phyloP scores from a whole-genome alignment of 2,113 vertebrate species.

The Menura novaehollandiae region DNA sequence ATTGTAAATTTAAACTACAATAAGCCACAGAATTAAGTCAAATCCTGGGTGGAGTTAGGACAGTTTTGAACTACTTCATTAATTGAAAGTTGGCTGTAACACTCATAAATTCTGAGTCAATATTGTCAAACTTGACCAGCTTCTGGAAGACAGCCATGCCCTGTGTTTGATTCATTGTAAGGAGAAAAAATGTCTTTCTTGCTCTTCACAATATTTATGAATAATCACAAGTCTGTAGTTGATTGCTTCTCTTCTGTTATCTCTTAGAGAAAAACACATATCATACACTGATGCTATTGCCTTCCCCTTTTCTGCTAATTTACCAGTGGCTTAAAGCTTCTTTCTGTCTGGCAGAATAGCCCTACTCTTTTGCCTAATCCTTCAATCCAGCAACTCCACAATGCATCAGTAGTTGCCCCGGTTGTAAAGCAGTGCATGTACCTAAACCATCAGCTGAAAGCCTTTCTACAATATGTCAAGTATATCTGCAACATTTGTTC shows the following conservation, averaged over 20 bases:
- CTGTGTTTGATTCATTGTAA: neutral
- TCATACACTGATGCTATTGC: neutral
- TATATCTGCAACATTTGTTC: slow-evolving; percentile 15
- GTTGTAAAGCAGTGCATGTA: neutral
- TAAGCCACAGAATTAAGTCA: neutral
- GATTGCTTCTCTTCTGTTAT: neutral
- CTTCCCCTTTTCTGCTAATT: neutral
- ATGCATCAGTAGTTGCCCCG: neutral
- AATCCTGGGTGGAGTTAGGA: neutral
- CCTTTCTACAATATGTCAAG: slow-evolving; percentile 5
- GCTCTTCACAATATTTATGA: neutral
- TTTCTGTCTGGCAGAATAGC: neutral
- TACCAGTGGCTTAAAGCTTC: neutral
- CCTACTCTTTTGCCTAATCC: neutral
- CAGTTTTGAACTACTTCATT: neutral
- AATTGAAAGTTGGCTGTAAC: neutral
- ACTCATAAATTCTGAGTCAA: neutral
- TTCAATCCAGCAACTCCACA: neutral
- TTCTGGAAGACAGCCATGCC: neutral
- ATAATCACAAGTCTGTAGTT: neutral
- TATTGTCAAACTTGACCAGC: neutral
- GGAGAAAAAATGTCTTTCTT: neutral
- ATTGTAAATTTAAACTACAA: neutral
- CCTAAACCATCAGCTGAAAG: neutral
- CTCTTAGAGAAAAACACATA: neutral